Evolutionary conservation across 2,113 vertebrate genomes (phyloP), one percentile per base, ranked within the genome.

Genomic region (Cranoglanis bouderius): DNA sequence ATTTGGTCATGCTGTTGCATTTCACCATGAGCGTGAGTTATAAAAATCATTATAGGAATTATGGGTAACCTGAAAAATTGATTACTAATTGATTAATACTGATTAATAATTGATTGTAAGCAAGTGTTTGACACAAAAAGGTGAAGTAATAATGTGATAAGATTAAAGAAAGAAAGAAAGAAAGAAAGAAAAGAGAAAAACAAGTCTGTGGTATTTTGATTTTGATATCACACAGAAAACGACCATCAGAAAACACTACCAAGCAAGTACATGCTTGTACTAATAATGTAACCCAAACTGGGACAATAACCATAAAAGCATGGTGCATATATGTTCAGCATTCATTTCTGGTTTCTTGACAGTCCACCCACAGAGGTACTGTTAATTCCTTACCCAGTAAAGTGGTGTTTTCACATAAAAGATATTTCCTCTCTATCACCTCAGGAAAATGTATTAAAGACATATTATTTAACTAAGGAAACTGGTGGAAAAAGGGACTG

Each of bases 261-360:
- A n/a, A 51, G 13, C 13, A 80, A 80, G 29, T n/a, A 8, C 32
- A 82, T 38, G 51, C 3, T 49, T 14, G 40, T 78, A 29, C 5
- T 51, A 13, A 78, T 75, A 24, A 24, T 24, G 35, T 75, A 75
- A 77, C 46, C 77, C 14, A 32, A 53, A 19, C 18, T 32, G 7
- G 29, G 26, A 29, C 14, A 49, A 51, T 12, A 43, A 29, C 26
- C 13, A 49, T 51, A 43, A 91, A 90, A 85, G 55, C 81, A 86
- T 43, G 74, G 80, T 74, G 74, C 57, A 55, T 85, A 70, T 88
- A 82, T 87, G 89, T 87, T 78, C 51, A 81, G 26, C 72, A 90
- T 90, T 88, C 16, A 81, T 89, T 86, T 89, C 61, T 46, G 61
- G 85, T 89, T 89, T 88, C 88, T 84, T 89, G 88, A 92, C 87